A percentile compares a stretch with the other conserved stretches of the same genome.
Conservation (phyloP, 2,113 vertebrate genomes). For the Menidia beryllina region DNA sequence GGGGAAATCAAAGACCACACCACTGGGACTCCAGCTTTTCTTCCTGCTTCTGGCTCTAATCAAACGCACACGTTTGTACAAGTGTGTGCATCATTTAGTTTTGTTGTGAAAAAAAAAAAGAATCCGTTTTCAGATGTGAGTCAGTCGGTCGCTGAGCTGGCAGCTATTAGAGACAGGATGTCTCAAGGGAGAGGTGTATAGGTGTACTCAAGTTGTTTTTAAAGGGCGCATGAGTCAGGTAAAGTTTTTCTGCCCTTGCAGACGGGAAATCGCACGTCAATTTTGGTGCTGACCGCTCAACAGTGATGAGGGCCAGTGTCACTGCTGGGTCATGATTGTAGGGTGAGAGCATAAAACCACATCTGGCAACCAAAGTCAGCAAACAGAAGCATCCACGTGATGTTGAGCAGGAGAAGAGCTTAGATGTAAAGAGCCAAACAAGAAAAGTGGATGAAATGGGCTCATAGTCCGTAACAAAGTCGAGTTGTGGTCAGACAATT, state of each 20-base stretch:
- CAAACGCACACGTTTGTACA: not conserved
- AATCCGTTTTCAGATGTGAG: conserved; percentile 61
- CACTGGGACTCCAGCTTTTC: conserved; percentile 15
- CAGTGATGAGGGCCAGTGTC: not conserved
- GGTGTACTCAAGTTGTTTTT: conserved; percentile 38
- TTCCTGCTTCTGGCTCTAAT: conserved; percentile 10
- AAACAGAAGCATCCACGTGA: conserved; percentile 8
- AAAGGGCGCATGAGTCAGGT: conserved; percentile 30
- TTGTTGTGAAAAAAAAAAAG: conserved; percentile 21
- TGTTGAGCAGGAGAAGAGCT: not conserved
- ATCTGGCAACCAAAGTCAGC: conserved; percentile 2
- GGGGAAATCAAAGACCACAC: conserved; percentile 14
- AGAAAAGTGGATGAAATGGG: conserved; percentile 27
- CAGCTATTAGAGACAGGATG: conserved; percentile 36
- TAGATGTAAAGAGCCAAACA: not conserved
- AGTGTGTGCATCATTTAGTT: conserved; percentile 5
- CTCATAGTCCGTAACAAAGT: conserved; percentile 40
- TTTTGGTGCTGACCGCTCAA: not conserved
- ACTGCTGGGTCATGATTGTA: conserved; percentile 21
- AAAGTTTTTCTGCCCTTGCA: conserved; percentile 2
- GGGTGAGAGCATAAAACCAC: conserved; percentile 1
- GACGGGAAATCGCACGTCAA: not conserved
- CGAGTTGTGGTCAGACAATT: conserved; percentile 40
- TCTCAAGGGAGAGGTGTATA: conserved; percentile 39
- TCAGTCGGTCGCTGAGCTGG: conserved; percentile 45